phyloP scores from a whole-genome alignment of 2,113 vertebrate species.

The Probosciger aterrimus region DNA sequence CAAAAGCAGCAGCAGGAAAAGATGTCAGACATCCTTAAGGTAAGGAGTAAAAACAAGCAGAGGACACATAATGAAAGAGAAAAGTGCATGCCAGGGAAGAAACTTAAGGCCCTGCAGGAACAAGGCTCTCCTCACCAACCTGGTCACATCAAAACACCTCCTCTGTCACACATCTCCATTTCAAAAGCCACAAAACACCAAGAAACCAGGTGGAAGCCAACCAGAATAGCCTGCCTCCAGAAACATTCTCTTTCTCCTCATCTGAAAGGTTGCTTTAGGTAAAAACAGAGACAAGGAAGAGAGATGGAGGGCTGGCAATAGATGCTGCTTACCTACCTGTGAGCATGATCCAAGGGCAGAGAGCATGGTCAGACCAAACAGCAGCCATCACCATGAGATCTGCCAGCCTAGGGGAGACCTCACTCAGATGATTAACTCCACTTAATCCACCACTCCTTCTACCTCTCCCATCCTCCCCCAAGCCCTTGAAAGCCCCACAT shows the following conservation, averaged over 20 bases:
- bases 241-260: background rate
- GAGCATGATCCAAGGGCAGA: background rate
- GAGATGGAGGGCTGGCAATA: fast-evolving
- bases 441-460: background rate
- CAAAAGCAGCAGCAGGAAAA: background rate
- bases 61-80: background rate
- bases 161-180: background rate
- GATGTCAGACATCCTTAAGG: background rate
- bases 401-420: background rate
- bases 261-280: background rate
- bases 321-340: background rate
- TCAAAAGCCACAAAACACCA: background rate
- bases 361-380: background rate
- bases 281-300: background rate
- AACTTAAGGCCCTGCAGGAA: background rate
- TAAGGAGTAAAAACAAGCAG: background rate
- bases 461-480: background rate
- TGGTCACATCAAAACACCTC: background rate
- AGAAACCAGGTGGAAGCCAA: background rate
- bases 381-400: background rate
- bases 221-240: background rate
- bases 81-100: background rate
- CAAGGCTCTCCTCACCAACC: background rate
- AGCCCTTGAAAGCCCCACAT: background rate
- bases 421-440: background rate